Evolutionary conservation across 2,888 invertebrate species (phyloP).

Genomic region (Cantharis rustica): DNA sequence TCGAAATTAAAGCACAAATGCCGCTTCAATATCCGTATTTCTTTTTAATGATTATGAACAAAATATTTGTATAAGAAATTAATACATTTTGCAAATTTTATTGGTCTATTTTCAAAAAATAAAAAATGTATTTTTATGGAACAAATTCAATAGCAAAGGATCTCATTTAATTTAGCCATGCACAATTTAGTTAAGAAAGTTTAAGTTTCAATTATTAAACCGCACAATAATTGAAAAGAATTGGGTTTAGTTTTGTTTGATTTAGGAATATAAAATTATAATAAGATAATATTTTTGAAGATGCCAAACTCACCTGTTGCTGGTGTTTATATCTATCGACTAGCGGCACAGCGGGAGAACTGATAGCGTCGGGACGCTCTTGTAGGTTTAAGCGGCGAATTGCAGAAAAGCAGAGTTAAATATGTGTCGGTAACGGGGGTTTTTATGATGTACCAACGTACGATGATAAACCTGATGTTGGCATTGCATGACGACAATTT

Average conservation of each 20-base stretch:
- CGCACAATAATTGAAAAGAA: neutral
- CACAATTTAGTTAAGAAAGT: neutral
- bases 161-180: too few relatives aligned
- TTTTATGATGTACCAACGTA: neutral
- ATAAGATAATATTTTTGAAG: neutral
- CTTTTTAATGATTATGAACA: too few relatives aligned
- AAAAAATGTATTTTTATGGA: too few relatives aligned
- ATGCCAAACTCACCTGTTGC: neutral
- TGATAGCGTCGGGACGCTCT: neutral
- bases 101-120: too few relatives aligned
- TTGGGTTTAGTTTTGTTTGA: neutral
- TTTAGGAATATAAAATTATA: too few relatives aligned
- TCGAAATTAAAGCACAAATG: too few relatives aligned
- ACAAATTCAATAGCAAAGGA: too few relatives aligned
- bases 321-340: neutral
- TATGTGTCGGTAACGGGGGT: neutral
- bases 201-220: neutral
- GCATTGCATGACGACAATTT: conserved; percentile 7
- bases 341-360: neutral
- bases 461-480: neutral
- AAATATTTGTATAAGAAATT: too few relatives aligned
- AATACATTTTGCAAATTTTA: too few relatives aligned
- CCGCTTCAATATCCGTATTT: too few relatives aligned
- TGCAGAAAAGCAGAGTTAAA: neutral
- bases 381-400: neutral